A percentile compares a stretch with the other conserved stretches of the same genome.
Conservation (phyloP, 2,113 vertebrate species). For the Vireo altiloquus region DNA sequence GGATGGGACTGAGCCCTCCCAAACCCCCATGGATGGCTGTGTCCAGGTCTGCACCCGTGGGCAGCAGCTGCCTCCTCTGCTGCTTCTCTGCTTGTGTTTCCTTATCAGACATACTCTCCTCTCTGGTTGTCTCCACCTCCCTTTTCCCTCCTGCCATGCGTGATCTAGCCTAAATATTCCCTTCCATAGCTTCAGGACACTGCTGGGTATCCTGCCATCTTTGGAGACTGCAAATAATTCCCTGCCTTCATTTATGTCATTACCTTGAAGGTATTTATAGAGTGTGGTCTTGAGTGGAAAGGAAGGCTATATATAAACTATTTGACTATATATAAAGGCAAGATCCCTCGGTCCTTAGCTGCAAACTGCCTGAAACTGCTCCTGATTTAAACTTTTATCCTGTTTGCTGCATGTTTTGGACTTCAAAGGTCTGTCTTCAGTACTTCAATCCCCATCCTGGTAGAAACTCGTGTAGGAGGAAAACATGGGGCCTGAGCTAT, state of each 20-base stretch:
- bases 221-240: conserved; percentile 59
- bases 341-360: conserved; percentile 39
- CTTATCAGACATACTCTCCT: neutral
- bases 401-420: neutral
- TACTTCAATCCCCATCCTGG: neutral
- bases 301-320: conserved; percentile 24
- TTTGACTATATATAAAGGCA: conserved; percentile 40
- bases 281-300: conserved; percentile 17
- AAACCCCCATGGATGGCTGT: neutral
- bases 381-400: neutral
- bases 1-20: neutral
- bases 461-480: neutral
- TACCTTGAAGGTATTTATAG: conserved; percentile 68
- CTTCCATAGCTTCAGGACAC: conserved; percentile 56
- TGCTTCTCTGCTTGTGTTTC: neutral
- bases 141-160: neutral
- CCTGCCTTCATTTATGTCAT: conserved; percentile 58
- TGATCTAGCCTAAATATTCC: conserved; percentile 41
- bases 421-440: neutral
- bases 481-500: neutral
- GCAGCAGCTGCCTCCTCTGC: neutral
- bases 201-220: conserved; percentile 42
- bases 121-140: neutral
- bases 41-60: neutral
- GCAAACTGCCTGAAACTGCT: neutral